Evolutionary conservation across 2,113 vertebrate genomes (phyloP), one percentile per base, ranked within the genome.

Genomic region (Percina caprodes): DNA sequence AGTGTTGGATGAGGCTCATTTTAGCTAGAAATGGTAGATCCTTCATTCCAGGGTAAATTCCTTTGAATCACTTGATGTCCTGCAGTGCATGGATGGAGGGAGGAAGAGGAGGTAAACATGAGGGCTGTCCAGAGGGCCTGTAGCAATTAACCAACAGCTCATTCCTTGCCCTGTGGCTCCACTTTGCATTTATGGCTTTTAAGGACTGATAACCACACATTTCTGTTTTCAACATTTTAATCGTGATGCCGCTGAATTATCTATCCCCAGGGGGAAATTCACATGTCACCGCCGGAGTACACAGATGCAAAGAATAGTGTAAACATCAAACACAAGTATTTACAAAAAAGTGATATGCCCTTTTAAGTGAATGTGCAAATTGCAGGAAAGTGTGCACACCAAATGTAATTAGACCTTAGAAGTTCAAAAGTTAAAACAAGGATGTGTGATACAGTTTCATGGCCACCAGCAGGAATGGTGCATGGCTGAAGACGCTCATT

Each of bases 1-100:
- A 30, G 51, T 83, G 46, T 75, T 86, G 89, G 86, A 91, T 90
- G 89, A 89, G 49, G 26, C 46, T 86, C 58, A 18, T 26, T 74
- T 77, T 69, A 74, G 81, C 86, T 88, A 90, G 89, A 93, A 77
- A 39, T 68, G 67, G 79, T 91, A 87, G 82, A 81, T 80, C 59
- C 79, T 74, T 90, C 87, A 90, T 93, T 90, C 84, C 90, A 86
- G 83, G 69, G 83, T 84, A 77, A 79, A 92, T 91, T 93, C 88
- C 80, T 86, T 26, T 2, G 23, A 45, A n/a, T 86, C 83, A 89
- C 55, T 45, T 86, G 86, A 82, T 3, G 68, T 73, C 66, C 23
- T 45, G 19, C 51, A 26, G 66, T 8, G 73, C 6, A 33, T 63
- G 62, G 49, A 55, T 51, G 67, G 35, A 71, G 45, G 66, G 46